A percentile compares a stretch with the other conserved stretches of the same genome.
Conservation (phyloP, 1,140 invertebrate species). For the Drosophila kepulauana region DNA sequence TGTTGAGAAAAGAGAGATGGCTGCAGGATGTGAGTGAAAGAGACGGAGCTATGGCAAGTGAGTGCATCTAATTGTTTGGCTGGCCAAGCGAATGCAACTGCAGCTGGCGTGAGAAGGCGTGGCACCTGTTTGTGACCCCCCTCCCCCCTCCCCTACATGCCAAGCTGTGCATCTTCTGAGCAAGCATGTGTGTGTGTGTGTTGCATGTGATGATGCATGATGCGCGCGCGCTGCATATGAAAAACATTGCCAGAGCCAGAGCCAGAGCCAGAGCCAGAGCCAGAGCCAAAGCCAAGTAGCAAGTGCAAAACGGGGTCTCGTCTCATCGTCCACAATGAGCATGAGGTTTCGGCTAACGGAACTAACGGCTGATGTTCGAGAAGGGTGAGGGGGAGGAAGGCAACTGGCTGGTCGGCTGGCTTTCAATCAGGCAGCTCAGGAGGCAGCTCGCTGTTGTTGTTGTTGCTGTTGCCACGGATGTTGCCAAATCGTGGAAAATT, state of each 20-base stretch:
- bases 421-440: constrained; percentile 35
- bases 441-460: constrained; percentile 7
- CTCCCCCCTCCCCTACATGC: too few species aligned
- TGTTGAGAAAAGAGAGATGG: too few species aligned
- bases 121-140: too few species aligned
- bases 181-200: background rate
- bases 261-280: constrained; percentile 6
- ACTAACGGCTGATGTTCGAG: background rate
- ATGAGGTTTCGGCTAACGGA: constrained; percentile 33
- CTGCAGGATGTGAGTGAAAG: too few species aligned
- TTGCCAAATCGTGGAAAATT: constrained; percentile 63
- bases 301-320: background rate
- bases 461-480: constrained; percentile 34
- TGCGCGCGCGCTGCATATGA: constrained; percentile 56
- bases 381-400: background rate
- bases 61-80: too few species aligned
- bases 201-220: constrained; percentile 43
- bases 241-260: constrained; percentile 1
- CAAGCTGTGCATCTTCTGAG: background rate
- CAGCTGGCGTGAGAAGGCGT: too few species aligned
- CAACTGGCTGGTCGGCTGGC: background rate
- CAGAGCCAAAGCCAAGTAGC: constrained; percentile 3
- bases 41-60: too few species aligned
- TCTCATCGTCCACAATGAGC: constrained; percentile 9
- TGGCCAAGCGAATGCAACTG: too few species aligned